These are phyloP conservation scores for Trilocha varians DNA, from an alignment of 2,888 invertebrate genomes.

Conservation along the genomic window DNA sequence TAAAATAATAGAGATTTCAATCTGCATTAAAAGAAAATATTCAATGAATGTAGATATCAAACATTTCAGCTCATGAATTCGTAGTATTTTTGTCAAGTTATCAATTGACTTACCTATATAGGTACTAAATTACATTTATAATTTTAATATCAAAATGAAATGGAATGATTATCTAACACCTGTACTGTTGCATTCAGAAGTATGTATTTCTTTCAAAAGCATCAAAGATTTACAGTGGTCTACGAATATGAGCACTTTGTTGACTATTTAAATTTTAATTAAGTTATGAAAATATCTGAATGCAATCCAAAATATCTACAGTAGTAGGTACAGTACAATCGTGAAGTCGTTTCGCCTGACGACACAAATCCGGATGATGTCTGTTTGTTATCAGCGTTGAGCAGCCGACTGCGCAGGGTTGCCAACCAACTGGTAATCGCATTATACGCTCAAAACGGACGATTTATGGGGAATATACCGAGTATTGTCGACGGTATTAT, in stretches of 20 bases:
- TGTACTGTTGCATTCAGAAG: too few species aligned
- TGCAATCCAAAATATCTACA: neutral
- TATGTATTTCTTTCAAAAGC: too few species aligned
- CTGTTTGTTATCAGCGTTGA: slow-evolving; percentile 70
- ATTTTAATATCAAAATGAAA: too few species aligned
- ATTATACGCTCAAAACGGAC: slow-evolving; percentile 51
- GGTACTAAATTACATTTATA: too few species aligned
- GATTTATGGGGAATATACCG: slow-evolving; percentile 25
- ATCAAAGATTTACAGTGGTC: too few species aligned
- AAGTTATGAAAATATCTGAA: too few species aligned
- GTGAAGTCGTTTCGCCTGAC: slow-evolving; percentile 48
- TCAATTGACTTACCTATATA: too few species aligned
- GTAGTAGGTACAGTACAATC: slow-evolving; percentile 2
- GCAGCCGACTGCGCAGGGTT: slow-evolving; percentile 60
- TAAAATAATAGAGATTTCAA: slow-evolving; percentile 20
- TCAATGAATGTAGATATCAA: neutral
- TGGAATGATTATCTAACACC: too few species aligned
- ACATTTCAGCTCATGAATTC: too few species aligned
- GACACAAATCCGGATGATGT: slow-evolving; percentile 72
- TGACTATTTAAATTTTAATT: too few species aligned
- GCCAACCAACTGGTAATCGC: slow-evolving; percentile 47
- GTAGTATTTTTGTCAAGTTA: too few species aligned
- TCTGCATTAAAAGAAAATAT: neutral
- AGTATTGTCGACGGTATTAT: neutral
- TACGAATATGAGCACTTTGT: too few species aligned